Conservation (phyloP, 1,140 invertebrate species). For the Trichoplusia ni region DNA sequence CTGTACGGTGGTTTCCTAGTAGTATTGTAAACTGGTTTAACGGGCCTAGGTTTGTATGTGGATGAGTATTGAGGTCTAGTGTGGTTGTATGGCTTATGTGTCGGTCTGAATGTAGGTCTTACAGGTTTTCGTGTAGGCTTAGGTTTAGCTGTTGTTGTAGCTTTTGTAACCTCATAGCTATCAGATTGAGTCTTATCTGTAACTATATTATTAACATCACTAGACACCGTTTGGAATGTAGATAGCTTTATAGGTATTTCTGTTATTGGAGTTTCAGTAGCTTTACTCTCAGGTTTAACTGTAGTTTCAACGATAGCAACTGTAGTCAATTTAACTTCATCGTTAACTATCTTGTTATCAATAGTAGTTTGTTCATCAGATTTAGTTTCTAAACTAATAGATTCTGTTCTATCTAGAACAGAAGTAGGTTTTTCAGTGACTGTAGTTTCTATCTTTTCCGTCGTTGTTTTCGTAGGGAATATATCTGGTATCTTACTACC, state of each 20-base stretch:
- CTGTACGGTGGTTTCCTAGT: conserved; percentile 66
- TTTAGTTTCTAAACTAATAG: conserved; percentile 55
- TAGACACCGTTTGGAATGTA: conserved; percentile 81
- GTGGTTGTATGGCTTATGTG: conserved; percentile 61
- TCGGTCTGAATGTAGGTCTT: conserved; percentile 63
- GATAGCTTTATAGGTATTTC: conserved; percentile 76
- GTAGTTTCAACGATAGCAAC: conserved; percentile 47
- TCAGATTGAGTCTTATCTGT: conserved; percentile 54
- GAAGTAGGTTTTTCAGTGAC: conserved; percentile 41
- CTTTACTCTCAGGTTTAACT: conserved; percentile 46
- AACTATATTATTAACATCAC: conserved; percentile 44
- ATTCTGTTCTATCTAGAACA: conserved; percentile 51
- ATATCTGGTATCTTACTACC: conserved; percentile 52
- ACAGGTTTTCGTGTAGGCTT: conserved; percentile 59
- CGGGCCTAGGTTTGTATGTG: conserved; percentile 62
- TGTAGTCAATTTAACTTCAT: conserved; percentile 57
- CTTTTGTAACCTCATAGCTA: conserved; percentile 31
- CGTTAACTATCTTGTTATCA: conserved; percentile 55
- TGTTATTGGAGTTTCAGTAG: conserved; percentile 45
- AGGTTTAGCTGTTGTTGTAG: conserved; percentile 35
- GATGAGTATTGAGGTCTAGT: conserved; percentile 56
- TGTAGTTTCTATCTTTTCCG: conserved; percentile 43
- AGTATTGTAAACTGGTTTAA: conserved; percentile 65
- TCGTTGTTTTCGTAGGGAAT: conserved; percentile 45
- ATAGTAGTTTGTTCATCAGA: conserved; percentile 53